Base-by-base conservation (phyloP, 2,113 vertebrate species). In the Pachyramphus minor region DNA sequence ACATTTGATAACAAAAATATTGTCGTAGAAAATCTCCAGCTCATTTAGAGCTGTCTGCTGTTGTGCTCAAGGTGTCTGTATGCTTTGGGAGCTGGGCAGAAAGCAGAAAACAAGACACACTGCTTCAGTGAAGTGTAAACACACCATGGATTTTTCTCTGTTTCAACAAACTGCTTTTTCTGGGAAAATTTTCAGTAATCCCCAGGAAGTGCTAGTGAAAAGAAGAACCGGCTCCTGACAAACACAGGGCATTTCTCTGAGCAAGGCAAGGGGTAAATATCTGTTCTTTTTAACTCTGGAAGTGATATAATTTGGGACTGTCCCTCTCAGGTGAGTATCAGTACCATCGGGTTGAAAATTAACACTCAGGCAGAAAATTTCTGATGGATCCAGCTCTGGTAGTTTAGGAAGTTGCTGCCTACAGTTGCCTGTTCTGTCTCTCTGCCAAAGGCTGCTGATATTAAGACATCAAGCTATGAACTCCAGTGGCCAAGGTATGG, bases 1-100 rank as follows among this genome's bases (percentile, higher is more conserved):
- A 33, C 6, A 8, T 89, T 64, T 96, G 95, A 75, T 83, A 92
- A 86, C 49, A 88, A 84, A 96, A 96, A 77, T 75, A 93, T 81
- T 94, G 90, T 93, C 88, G 88, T 73, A 68, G 67, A 83, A 87
- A 68, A 56, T 75, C 68, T 92, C 52, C 13, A 8, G 79, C 56
- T 91, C 64, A 56, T 90, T 94, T 81, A 74, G 50, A 88, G 60
- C 45, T 88, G 45, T 86, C 76, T 83, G 41, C 72, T 91, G 62
- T 33, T 81, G 75, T 63, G 44, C 60, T 93, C 2, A 7, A 93
- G 79, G 68, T 90, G 68, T 60, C 68, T 52, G 15, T 64, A 25
- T 49, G 73, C 59, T 90, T 56, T 0, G 0, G 52, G n/a, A 81
- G 25, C 64, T 59, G 52, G 41, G 62, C 58, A 81, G 59, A 69